Percentiles rank a stretch among this genome's conserved stretches.
phyloP scores from a whole-genome alignment of 2,888 invertebrate species.

The Saturnia pavonia region DNA sequence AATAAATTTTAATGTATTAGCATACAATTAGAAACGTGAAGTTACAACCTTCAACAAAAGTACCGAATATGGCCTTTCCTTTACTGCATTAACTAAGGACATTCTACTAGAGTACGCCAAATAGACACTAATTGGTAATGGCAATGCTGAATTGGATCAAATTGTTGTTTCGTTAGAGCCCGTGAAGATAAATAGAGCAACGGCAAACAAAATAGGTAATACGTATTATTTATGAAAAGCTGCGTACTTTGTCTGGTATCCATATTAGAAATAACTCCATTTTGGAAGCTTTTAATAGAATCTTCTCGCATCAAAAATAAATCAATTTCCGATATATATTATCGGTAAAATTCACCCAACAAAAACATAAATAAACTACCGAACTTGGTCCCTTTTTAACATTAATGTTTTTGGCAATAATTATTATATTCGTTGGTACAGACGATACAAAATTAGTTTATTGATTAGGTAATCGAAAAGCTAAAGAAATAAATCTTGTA shows the following conservation, averaged over 20 bases:
- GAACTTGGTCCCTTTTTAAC: too few relatives aligned
- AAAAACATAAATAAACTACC: too few relatives aligned
- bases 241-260: not conserved
- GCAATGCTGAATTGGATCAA: conserved; percentile 38
- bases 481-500: too few relatives aligned
- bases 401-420: too few relatives aligned
- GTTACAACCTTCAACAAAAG: conserved; percentile 12
- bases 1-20: not conserved
- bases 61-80: conserved; percentile 13
- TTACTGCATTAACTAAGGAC: conserved; percentile 39
- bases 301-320: too few relatives aligned
- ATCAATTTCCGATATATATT: too few relatives aligned
- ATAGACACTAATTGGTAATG: conserved; percentile 45
- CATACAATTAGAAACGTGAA: not conserved
- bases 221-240: not conserved
- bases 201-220: not conserved
- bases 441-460: too few relatives aligned
- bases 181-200: conserved; percentile 28
- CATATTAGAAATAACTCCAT: not conserved
- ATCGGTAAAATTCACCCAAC: too few relatives aligned
- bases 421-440: too few relatives aligned
- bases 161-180: conserved; percentile 19
- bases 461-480: too few relatives aligned
- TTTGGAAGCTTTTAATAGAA: not conserved
- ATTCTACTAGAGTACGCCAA: conserved; percentile 40